Evolutionary conservation across 2,113 vertebrate genomes (phyloP).

Genomic region (Alligator sinensis): DNA sequence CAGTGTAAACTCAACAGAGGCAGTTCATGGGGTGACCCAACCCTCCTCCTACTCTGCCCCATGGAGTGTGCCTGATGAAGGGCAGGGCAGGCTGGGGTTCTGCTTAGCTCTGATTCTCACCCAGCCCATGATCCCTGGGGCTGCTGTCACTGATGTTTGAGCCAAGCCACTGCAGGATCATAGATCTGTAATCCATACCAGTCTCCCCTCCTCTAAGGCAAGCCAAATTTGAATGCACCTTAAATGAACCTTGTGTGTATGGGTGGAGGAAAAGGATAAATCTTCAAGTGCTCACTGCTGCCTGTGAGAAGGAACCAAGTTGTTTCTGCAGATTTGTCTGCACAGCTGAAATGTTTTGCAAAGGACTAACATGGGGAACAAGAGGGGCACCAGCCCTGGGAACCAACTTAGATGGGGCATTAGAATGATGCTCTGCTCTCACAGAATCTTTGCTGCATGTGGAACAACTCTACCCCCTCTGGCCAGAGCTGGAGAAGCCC

Average conservation of each 20-base stretch:
- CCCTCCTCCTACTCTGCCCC: background rate
- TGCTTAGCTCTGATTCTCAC: background rate
- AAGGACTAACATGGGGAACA: background rate
- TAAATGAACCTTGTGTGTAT: background rate
- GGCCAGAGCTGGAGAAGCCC: too few relatives aligned
- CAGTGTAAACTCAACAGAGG: background rate
- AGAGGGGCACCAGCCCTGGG: too few relatives aligned
- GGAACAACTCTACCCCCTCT: too few relatives aligned
- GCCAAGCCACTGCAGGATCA: background rate
- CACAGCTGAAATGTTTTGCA: background rate
- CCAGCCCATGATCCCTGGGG: too few relatives aligned
- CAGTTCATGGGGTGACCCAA: fast-evolving
- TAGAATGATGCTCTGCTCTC: too few relatives aligned
- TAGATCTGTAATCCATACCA: background rate
- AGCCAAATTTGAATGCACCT: background rate
- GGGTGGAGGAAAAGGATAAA: background rate
- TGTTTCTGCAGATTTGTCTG: background rate
- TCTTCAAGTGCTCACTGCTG: background rate
- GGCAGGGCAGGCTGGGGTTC: background rate
- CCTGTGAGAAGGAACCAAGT: background rate
- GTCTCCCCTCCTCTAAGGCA: background rate
- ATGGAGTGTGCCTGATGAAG: background rate
- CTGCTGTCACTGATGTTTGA: background rate
- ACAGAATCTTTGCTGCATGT: too few relatives aligned
- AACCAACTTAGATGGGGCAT: too few relatives aligned